Conservation (phyloP, 2,888 invertebrate species). For the Epinotia nisella region DNA sequence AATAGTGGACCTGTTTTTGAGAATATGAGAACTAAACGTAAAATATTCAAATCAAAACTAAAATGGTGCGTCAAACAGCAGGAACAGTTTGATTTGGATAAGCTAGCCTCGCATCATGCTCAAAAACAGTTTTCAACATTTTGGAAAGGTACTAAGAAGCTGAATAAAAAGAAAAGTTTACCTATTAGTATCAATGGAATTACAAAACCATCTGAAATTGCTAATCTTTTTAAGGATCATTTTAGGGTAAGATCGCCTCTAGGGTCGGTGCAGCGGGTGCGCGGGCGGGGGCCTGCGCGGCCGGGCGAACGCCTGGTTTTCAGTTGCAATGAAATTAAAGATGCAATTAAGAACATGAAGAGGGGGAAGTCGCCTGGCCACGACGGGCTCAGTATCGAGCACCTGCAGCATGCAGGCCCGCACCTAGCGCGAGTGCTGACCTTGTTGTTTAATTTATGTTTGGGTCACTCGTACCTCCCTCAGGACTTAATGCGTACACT, state of each 20-base stretch:
- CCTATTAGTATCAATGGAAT: slow-evolving; percentile 3
- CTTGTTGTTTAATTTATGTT: too few species aligned
- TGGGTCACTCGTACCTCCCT: too few species aligned
- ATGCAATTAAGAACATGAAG: slow-evolving; percentile 12
- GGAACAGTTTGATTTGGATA: background rate
- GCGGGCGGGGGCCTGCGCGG: background rate
- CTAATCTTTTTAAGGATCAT: slow-evolving; percentile 1
- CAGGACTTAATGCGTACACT: too few species aligned
- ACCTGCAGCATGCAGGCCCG: too few species aligned
- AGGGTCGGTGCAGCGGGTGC: background rate
- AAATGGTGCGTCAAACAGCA: too few species aligned
- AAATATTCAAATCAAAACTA: too few species aligned
- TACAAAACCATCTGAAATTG: background rate
- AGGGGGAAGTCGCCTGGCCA: too few species aligned
- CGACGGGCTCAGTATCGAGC: too few species aligned
- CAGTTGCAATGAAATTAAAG: slow-evolving; percentile 4
- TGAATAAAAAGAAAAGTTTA: background rate
- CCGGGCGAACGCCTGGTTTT: background rate
- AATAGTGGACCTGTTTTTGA: too few species aligned
- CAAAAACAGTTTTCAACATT: background rate
- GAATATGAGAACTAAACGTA: too few species aligned
- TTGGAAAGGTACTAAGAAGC: slow-evolving; percentile 7
- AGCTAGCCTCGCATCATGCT: background rate
- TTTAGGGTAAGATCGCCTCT: background rate
- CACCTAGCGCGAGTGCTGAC: too few species aligned